phyloP scores from a whole-genome alignment of 2,797 vertebrate species.

The Melanotaenia nigrans region DNA sequence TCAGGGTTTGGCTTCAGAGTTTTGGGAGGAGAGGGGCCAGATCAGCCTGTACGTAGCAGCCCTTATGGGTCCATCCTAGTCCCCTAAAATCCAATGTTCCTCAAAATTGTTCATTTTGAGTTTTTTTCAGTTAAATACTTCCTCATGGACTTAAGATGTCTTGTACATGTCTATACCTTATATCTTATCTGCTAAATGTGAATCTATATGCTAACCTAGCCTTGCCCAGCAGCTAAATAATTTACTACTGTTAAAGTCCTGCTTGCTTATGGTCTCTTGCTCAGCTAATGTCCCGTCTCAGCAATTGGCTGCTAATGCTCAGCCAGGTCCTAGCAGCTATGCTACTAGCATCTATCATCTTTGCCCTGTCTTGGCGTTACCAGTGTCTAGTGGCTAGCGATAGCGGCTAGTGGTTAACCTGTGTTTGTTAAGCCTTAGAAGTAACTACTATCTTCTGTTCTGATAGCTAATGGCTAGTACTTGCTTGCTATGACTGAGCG shows the following conservation, averaged over 20 bases:
- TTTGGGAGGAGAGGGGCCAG: slow-evolving; percentile 96
- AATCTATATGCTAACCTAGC: background rate
- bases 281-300: background rate
- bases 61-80: background rate
- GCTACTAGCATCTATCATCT: too few species aligned
- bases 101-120: background rate
- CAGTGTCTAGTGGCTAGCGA: too few species aligned
- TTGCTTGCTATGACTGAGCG: too few species aligned
- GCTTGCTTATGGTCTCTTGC: background rate
- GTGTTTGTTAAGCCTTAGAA: too few species aligned
- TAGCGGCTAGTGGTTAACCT: too few species aligned
- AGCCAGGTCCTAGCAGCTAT: too few species aligned
- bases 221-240: background rate
- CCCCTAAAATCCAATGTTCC: background rate
- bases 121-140: background rate
- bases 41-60: slow-evolving; percentile 89
- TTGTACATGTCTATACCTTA: background rate
- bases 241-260: background rate
- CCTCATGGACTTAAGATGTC: background rate
- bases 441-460: too few species aligned
- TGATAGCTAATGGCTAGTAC: too few species aligned
- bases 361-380: too few species aligned
- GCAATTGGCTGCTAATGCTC: background rate
- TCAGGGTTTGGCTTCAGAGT: slow-evolving; percentile 98
- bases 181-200: too few species aligned